phyloP scores from a whole-genome alignment of 2,888 invertebrate genomes.

The Graphium colonna region DNA sequence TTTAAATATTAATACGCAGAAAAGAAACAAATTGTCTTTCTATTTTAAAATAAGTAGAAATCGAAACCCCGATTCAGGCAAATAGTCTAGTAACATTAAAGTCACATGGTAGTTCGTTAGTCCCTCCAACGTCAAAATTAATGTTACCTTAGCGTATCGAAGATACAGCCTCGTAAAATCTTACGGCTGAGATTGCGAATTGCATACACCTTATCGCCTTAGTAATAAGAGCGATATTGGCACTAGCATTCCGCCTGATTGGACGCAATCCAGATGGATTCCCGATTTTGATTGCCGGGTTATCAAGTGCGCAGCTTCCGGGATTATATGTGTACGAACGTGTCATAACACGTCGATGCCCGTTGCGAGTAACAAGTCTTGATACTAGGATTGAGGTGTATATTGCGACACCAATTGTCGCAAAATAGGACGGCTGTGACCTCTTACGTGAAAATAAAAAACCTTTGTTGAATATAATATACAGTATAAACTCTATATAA shows the following conservation, averaged over 20 bases:
- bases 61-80: too few species aligned
- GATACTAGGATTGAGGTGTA: too few species aligned
- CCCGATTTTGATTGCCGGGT: background rate
- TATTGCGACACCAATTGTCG: too few species aligned
- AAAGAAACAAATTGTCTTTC: too few species aligned
- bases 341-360: background rate
- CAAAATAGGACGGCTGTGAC: too few species aligned
- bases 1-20: too few species aligned
- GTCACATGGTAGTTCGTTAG: background rate
- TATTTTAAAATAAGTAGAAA: too few species aligned
- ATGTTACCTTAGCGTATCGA: background rate
- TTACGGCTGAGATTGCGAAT: background rate
- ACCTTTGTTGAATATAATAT: too few species aligned
- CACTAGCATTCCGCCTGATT: background rate
- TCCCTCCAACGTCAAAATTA: background rate
- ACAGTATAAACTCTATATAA: too few species aligned
- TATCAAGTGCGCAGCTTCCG: background rate
- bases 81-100: background rate
- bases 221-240: conserved; percentile 2
- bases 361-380: too few species aligned
- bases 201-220: background rate
- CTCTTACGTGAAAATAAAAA: too few species aligned
- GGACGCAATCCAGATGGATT: conserved; percentile 12
- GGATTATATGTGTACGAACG: background rate
- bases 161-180: background rate